Evolutionary conservation across 2,797 vertebrate species (phyloP).

Genomic region (Lagorchestes hirsutus): DNA sequence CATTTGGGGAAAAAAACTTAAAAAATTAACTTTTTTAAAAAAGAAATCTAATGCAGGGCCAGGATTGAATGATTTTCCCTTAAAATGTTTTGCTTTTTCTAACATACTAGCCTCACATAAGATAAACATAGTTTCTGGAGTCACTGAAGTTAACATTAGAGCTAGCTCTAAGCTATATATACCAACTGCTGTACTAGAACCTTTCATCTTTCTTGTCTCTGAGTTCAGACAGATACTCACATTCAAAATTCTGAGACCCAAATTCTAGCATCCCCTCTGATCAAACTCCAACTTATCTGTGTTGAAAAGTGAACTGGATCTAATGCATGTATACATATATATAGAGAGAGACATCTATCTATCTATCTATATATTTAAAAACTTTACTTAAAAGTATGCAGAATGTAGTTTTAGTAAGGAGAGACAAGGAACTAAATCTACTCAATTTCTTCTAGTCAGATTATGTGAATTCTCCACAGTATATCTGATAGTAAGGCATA

Average conservation of each 20-base stretch:
- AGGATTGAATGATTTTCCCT: not conserved
- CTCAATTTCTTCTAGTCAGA: not conserved
- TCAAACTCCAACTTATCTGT: not conserved
- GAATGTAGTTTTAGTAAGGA: not conserved
- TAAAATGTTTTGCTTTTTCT: not conserved
- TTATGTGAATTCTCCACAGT: not conserved
- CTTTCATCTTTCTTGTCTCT: not conserved
- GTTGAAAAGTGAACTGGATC: not conserved
- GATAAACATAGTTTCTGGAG: not conserved
- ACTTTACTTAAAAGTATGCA: not conserved
- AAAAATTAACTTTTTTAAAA: not conserved
- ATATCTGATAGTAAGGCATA: not conserved
- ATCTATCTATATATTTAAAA: too few relatives aligned
- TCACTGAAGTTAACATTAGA: not conserved
- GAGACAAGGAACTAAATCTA: not conserved
- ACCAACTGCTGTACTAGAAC: not conserved
- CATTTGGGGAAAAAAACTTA: not conserved
- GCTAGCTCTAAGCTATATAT: not conserved
- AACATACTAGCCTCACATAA: not conserved
- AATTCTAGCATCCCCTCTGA: not conserved
- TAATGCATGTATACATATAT: not conserved
- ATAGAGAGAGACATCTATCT: too few relatives aligned
- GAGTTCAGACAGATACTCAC: not conserved
- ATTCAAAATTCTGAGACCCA: not conserved
- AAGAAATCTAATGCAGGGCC: not conserved